Evolutionary conservation across 2,888 invertebrate genomes (phyloP), one percentile per base, ranked within the genome.

Genomic region (Noctuana brunneofusca): DNA sequence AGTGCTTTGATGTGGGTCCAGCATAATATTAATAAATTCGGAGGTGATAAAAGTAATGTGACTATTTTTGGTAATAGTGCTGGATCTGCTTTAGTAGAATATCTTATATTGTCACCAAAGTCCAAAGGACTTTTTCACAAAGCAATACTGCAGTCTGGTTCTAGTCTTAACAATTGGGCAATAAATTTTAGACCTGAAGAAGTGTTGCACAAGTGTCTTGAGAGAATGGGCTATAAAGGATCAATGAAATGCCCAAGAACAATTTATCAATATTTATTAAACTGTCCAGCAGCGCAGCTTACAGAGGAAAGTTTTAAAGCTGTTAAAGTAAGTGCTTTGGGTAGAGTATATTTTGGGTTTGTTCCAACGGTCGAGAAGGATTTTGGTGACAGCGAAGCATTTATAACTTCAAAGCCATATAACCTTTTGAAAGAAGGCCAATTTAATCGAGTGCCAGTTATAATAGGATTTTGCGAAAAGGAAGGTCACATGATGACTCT

Each of bases 381-480:
- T 63, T 78, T 76, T 58, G 77, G 71, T 2, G 74, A 72, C 58
- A 74, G 66, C 0, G 46, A 79, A 24, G 74, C 78, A 24, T 79
- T 83, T 64, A 65, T 80, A 54, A 79, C 73, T 3, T 66, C 70
- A 2, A 65, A 32, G 82, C 94, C 70, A 66, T 93, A 74, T 69
- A 87, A 73, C 20, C 55, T 87, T 30, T 62, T 92, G 52, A 80
- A 81, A 64, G 72, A 80, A 55, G 83, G 83, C n/a, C 75, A 78
- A 38, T 81, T 84, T 52, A 71, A 78, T 8, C 74, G 78, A 20
- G 86, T 92, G 20, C 92, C 93, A 0, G 69, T 86, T 1, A 79
- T 93, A 16, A 85, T 87, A 77, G 93, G 93, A 16, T 91, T 92
- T 66, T 90, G 86, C 64, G 80, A 84, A 0, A 80, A 75, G 1